phyloP scores from a whole-genome alignment of 2,113 vertebrate genomes.

The Cepphus grylle region DNA sequence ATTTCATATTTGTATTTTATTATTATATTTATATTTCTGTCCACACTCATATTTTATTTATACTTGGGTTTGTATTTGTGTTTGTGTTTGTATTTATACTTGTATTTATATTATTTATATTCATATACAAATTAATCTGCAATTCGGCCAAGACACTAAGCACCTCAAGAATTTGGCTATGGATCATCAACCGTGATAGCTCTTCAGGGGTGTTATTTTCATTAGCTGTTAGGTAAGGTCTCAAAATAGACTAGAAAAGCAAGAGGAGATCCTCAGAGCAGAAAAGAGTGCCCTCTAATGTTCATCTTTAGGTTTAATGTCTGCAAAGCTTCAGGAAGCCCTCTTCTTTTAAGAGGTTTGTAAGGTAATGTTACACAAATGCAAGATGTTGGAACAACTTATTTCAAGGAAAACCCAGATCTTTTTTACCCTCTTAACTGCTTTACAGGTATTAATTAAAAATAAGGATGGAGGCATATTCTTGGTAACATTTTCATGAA shows the following conservation, averaged over 20 bases:
- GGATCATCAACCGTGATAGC: background rate
- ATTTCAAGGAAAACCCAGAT: background rate
- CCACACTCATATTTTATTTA: background rate
- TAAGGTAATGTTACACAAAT: background rate
- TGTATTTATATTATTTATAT: background rate
- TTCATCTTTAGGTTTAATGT: background rate
- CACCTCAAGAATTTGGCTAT: background rate
- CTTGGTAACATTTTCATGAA: background rate
- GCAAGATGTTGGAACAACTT: background rate
- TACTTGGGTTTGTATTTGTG: background rate
- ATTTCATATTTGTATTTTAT: background rate
- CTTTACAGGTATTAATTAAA: background rate
- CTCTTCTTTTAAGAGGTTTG: background rate
- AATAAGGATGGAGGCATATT: background rate
- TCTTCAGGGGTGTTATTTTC: background rate
- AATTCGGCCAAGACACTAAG: background rate
- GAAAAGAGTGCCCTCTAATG: constrained; percentile 24
- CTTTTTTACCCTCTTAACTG: background rate
- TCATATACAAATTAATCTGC: background rate
- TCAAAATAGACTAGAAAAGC: background rate
- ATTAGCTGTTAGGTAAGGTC: background rate
- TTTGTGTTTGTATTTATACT: background rate
- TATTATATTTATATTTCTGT: background rate
- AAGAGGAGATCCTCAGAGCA: background rate
- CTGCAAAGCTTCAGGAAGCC: background rate